Percentiles rank a stretch among this genome's conserved stretches.
These are phyloP conservation scores for Zaprionus nigranus DNA, from an alignment of 1,140 invertebrate genomes.

Conservation along the genomic window DNA sequence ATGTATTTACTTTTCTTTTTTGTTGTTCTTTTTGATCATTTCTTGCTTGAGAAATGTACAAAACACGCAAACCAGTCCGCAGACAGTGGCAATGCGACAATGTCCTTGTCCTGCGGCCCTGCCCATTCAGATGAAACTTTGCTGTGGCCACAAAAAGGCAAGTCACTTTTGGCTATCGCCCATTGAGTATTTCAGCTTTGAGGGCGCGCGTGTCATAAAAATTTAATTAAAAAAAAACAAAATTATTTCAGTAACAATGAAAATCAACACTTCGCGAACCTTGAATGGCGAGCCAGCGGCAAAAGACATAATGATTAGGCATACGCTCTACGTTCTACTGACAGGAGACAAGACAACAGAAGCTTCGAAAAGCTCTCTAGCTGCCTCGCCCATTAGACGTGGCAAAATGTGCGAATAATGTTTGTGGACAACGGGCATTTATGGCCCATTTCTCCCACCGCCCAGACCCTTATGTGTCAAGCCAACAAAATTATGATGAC, in stretches of 20 bases:
- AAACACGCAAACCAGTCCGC: constrained; percentile 63
- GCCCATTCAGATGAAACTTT: constrained; percentile 28
- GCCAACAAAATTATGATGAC: constrained; percentile 75
- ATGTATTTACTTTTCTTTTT: constrained; percentile 63
- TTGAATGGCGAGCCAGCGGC: constrained; percentile 38
- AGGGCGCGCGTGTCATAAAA: constrained; percentile 67
- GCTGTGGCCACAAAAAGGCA: constrained; percentile 38
- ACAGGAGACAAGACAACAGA: constrained; percentile 17
- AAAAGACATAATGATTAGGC: constrained; percentile 72
- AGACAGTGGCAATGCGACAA: constrained; percentile 28
- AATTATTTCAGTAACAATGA: constrained; percentile 75
- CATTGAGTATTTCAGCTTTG: constrained; percentile 29
- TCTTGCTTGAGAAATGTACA: constrained; percentile 62
- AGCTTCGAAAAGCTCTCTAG: constrained; percentile 9
- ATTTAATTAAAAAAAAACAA: constrained; percentile 74
- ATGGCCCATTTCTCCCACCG: constrained; percentile 50
- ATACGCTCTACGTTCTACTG: constrained; percentile 53
- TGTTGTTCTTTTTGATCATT: constrained; percentile 17
- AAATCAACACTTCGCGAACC: constrained; percentile 68
- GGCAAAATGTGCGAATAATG: constrained; percentile 79
- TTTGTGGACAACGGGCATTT: constrained; percentile 70
- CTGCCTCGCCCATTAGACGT: constrained; percentile 68
- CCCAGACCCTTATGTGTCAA: constrained; percentile 49
- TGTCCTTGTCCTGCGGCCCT: constrained; percentile 32
- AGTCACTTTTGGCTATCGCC: constrained; percentile 32